Evolutionary conservation across 2,113 vertebrate species (phyloP).

Genomic region (Penelope pileata): DNA sequence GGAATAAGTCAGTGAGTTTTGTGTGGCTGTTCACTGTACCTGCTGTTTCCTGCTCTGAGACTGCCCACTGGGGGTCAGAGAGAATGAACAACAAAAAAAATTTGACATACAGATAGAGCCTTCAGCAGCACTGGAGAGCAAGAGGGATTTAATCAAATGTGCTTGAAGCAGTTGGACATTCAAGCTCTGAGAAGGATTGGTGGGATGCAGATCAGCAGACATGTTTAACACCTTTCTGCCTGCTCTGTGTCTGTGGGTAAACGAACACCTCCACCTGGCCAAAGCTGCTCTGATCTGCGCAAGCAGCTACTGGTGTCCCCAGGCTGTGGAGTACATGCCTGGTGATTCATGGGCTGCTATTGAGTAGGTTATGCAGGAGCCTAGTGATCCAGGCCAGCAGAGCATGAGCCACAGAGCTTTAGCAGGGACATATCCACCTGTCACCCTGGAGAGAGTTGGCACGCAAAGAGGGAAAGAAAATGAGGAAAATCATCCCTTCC

Average conservation of each 20-base stretch:
- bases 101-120: background rate
- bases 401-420: background rate
- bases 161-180: background rate
- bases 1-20: background rate
- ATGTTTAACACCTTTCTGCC: background rate
- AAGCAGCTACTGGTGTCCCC: background rate
- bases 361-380: fast-evolving
- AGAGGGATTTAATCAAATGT: background rate
- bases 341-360: background rate
- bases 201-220: background rate
- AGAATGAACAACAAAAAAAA: background rate
- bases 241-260: background rate
- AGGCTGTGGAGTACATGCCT: background rate
- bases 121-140: background rate
- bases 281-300: background rate
- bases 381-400: background rate
- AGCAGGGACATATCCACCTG: background rate
- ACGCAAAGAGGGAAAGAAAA: background rate
- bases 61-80: background rate
- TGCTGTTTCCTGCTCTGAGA: background rate
- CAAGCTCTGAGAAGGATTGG: background rate
- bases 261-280: background rate
- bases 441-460: background rate
- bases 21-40: background rate
- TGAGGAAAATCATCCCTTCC: background rate